Base-by-base conservation (phyloP, 2,797 vertebrate species). In the Acipenser ruthenus region DNA sequence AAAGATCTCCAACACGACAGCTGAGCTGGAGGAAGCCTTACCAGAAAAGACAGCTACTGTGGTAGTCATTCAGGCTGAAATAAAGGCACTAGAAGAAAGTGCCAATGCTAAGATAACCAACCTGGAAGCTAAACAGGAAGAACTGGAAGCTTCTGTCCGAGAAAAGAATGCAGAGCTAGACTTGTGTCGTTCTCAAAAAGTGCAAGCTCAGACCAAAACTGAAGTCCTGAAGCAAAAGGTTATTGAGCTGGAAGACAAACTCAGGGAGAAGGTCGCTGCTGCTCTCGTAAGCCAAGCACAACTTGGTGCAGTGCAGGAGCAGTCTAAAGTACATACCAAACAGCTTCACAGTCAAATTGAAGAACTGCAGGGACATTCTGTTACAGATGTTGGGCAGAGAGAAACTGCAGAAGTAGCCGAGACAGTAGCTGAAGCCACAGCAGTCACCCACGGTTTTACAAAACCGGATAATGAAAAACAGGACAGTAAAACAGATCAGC, bases 231-330 rank as follows among this genome's bases (percentile, higher is more conserved):
- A 84, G 11, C 76, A 74, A 50, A 89, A 78, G 68, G 77, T 95
- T 60, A 64, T 74, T 4, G 75, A 82, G 60, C 82, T 98, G 58
- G 93, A 96, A 81, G 89, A 88, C 15, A 72, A 72, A 9, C 82
- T 98, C 67, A 80, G 88, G 74, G 92, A 96, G 71, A 94, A 91
- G 49, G 76, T 92, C 67, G 92, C 91, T 7, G 86, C 83, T 6
- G 85, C 78, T 7, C 81, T 94, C 23, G 90, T 93, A 69, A 91
- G 83, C 81, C 90, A 94, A 68, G 89, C 87, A 68, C 89, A 94
- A 1, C 86, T 92, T 47, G 89, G 87, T 58, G 91, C 92, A n/a
- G 70, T 94, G 68, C 92, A 92, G 70, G 81, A 86, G 60, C 84
- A 83, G 63, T 49, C 48, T 55, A 58, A 65, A 47, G 49, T 62